These are phyloP conservation scores for Hetaerina americana DNA, from an alignment of 1,140 invertebrate species.

Conservation along the genomic window DNA sequence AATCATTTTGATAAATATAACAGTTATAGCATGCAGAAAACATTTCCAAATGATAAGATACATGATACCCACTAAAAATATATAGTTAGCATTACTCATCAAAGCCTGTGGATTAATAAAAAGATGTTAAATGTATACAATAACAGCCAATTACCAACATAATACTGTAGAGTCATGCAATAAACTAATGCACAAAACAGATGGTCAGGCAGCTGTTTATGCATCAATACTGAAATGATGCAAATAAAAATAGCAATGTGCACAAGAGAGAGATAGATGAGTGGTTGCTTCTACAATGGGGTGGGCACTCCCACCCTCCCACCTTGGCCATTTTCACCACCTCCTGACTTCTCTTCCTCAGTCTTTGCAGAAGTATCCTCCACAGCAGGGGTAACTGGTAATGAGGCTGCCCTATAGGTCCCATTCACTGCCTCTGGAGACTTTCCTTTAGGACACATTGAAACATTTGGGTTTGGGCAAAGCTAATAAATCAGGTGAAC, in stretches of 20 bases:
- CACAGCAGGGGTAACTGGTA: slow-evolving; percentile 3
- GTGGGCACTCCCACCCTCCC: neutral
- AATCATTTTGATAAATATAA: too few relatives aligned
- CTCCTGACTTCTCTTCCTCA: slow-evolving; percentile 3
- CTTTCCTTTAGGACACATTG: neutral
- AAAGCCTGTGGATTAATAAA: too few relatives aligned
- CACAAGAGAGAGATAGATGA: neutral
- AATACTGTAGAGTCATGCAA: too few relatives aligned
- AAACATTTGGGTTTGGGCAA: too few relatives aligned
- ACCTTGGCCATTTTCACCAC: slow-evolving; percentile 4
- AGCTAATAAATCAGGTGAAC: too few relatives aligned
- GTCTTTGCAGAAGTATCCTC: neutral
- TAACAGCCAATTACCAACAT: too few relatives aligned
- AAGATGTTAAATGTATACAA: too few relatives aligned
- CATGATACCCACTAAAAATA: too few relatives aligned
- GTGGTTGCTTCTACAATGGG: neutral
- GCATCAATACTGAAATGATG: neutral
- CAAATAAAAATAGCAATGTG: neutral
- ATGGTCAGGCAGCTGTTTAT: neutral
- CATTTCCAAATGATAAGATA: too few relatives aligned
- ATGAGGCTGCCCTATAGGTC: neutral
- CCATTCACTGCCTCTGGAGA: neutral
- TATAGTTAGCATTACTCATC: too few relatives aligned
- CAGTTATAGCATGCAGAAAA: too few relatives aligned
- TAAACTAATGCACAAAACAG: too few relatives aligned